Percentiles rank a stretch among this genome's conserved stretches.
These are phyloP conservation scores for Drosophila mayaguana DNA, from an alignment of 2,888 invertebrate species.

Conservation along the genomic window DNA sequence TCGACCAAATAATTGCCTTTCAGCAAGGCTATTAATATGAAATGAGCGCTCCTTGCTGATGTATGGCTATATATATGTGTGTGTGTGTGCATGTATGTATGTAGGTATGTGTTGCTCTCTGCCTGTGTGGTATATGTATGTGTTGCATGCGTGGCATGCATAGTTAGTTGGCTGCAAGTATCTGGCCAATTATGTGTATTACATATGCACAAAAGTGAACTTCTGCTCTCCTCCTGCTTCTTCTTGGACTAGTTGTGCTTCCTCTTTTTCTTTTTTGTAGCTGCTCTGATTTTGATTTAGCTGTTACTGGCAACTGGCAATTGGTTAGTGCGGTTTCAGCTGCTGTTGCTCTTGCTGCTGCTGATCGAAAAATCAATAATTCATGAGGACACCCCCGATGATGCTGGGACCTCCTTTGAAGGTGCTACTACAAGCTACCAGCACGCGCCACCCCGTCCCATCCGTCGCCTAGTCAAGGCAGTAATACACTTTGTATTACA, in stretches of 20 bases:
- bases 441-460: not conserved
- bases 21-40: slow-evolving; percentile 63
- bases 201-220: slow-evolving; percentile 46
- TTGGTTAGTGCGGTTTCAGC: slow-evolving; percentile 11
- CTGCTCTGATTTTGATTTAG: slow-evolving; percentile 26
- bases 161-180: slow-evolving; percentile 10
- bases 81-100: not conserved
- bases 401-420: not conserved
- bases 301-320: slow-evolving; percentile 13
- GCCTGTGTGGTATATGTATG: not conserved
- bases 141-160: slow-evolving; percentile 5
- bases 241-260: not conserved
- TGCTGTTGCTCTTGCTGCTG: slow-evolving; percentile 14
- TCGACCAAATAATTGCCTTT: slow-evolving; percentile 25
- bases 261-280: not conserved
- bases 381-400: slow-evolving; percentile 52
- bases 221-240: not conserved
- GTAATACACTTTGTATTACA: slow-evolving; percentile 46
- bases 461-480: not conserved
- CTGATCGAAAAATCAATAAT: slow-evolving; percentile 80
- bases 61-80: not conserved
- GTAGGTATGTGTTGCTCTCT: not conserved
- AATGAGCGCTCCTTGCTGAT: slow-evolving; percentile 45
- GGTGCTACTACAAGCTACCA: not conserved
- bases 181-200: slow-evolving; percentile 55